Percentiles rank a stretch among this genome's conserved stretches.
Evolutionary conservation across 2,113 vertebrate genomes (phyloP).

Genomic region (Raja brachyura): DNA sequence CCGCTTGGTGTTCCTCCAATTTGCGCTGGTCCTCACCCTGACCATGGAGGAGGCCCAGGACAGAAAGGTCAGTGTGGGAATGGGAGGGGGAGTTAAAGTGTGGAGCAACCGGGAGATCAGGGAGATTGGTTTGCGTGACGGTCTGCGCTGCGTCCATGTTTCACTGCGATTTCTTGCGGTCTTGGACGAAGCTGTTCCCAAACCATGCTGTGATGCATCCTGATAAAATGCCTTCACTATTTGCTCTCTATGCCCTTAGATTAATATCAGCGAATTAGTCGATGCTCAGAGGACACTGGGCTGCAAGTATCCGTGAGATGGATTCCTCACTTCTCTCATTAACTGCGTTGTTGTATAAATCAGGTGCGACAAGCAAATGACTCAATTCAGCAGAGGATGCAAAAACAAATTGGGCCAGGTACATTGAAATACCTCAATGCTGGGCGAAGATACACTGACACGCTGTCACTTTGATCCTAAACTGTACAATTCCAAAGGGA

Average conservation of each 20-base stretch:
- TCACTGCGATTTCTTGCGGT: too few species aligned
- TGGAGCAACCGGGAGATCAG: too few species aligned
- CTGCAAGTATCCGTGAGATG: not conserved
- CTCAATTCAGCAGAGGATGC: slow-evolving; percentile 20
- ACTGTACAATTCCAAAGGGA: not conserved
- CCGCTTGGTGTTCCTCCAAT: too few species aligned
- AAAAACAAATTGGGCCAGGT: slow-evolving; percentile 14
- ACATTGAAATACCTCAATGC: not conserved
- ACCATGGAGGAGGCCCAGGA: too few species aligned
- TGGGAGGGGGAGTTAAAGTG: too few species aligned
- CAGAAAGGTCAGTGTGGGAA: too few species aligned
- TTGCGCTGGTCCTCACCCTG: too few species aligned
- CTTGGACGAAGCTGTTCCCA: too few species aligned
- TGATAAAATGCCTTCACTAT: too few species aligned
- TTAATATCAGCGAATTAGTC: not conserved
- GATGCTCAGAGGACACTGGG: not conserved
- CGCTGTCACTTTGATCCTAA: not conserved
- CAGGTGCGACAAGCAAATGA: not conserved
- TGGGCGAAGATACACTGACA: slow-evolving; percentile 13
- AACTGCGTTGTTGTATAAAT: slow-evolving; percentile 23
- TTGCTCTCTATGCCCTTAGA: not conserved
- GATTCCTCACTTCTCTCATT: slow-evolving; percentile 18
- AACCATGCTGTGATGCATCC: too few species aligned
- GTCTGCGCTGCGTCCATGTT: too few species aligned
- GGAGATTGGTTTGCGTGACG: too few species aligned